Percentiles rank a stretch among this genome's conserved stretches.
Evolutionary conservation across 2,113 vertebrate genomes (phyloP).

Genomic region (Clarias batrachus): DNA sequence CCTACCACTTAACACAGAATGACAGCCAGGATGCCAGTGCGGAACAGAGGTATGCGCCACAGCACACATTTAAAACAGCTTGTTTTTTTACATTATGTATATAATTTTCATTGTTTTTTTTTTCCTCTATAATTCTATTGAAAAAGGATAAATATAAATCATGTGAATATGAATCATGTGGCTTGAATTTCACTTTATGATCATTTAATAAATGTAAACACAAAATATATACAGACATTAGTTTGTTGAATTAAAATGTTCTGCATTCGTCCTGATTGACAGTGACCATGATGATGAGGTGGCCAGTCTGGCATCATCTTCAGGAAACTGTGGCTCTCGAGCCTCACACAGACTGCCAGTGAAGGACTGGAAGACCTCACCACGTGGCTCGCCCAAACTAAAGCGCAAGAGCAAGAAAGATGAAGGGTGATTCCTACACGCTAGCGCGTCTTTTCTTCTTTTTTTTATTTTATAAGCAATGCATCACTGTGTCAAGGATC

Average conservation of each 20-base stretch:
- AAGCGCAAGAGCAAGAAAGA: constrained; percentile 90
- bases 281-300: constrained; percentile 97
- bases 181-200: constrained; percentile 8
- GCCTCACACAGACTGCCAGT: constrained; percentile 82
- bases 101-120: background rate
- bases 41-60: constrained; percentile 83
- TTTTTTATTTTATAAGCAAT: background rate
- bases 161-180: background rate
- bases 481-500: background rate
- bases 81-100: background rate
- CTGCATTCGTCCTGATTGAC: background rate
- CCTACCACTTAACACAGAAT: constrained; percentile 84
- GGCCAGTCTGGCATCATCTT: constrained; percentile 82
- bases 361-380: constrained; percentile 96
- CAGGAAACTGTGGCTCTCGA: constrained; percentile 82
- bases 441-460: background rate
- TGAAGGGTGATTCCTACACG: constrained; percentile 72
- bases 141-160: background rate
- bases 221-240: background rate
- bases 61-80: background rate
- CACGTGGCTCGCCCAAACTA: constrained; percentile 86
- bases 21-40: constrained; percentile 90
- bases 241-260: background rate
- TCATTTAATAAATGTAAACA: background rate
- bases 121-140: background rate